Evolutionary conservation across 2,797 vertebrate genomes (phyloP).

Genomic region (Aratinga solstitialis): DNA sequence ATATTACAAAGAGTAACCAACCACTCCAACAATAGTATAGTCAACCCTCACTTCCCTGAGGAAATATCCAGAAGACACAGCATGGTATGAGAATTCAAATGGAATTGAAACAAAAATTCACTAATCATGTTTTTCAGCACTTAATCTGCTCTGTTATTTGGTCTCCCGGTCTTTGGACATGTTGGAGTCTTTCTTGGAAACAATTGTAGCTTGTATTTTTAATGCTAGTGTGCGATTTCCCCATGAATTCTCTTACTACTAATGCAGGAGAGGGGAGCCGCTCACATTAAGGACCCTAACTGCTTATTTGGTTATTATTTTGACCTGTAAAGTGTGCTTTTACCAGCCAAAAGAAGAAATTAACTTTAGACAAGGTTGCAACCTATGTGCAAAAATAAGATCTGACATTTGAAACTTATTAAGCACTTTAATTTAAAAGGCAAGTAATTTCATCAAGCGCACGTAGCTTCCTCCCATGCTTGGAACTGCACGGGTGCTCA

Average conservation of each 20-base stretch:
- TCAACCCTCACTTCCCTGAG: background rate
- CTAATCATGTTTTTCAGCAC: background rate
- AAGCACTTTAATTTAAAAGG: constrained; percentile 38
- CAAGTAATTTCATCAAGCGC: constrained; percentile 3
- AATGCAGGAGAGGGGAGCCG: background rate
- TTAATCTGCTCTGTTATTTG: background rate
- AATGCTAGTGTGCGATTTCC: background rate
- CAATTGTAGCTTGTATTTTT: constrained; percentile 1
- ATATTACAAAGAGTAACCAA: constrained; percentile 16
- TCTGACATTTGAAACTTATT: constrained; percentile 54
- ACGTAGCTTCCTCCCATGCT: background rate
- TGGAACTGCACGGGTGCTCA: background rate
- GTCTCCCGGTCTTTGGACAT: background rate
- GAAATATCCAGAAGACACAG: background rate
- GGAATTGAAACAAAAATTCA: background rate
- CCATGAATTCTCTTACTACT: background rate
- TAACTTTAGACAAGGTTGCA: constrained; percentile 18
- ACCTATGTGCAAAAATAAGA: constrained; percentile 25
- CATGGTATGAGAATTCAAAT: background rate
- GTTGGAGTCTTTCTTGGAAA: background rate
- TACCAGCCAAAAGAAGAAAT: constrained; percentile 16
- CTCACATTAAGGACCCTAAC: background rate
- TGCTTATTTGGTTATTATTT: constrained; percentile 37
- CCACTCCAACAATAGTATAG: background rate
- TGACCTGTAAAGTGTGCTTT: background rate